Conservation (phyloP, 1,140 invertebrate species). For the Chrysopa pallens region DNA sequence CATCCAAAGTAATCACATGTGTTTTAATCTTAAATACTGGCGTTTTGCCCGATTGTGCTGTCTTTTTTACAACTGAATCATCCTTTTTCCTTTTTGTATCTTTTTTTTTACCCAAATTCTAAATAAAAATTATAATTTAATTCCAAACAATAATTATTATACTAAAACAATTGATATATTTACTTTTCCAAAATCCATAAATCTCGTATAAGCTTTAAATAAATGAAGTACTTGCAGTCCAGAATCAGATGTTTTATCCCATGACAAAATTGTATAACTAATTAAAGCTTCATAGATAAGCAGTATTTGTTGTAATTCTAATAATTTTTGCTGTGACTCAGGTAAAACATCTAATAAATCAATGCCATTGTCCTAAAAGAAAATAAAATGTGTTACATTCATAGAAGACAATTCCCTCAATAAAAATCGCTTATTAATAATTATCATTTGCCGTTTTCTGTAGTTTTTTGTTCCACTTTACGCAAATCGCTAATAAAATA, state of each 20-base stretch:
- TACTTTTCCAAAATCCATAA: conserved; percentile 27
- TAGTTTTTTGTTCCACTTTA: no score
- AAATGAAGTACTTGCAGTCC: conserved; percentile 21
- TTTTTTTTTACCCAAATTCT: conserved; percentile 16
- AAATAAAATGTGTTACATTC: background rate
- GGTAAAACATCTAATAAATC: conserved; percentile 24
- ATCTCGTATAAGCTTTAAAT: conserved; percentile 23
- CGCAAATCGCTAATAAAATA: no score
- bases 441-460: no score
- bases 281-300: conserved; percentile 30
- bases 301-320: conserved; percentile 23
- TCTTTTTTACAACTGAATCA: conserved; percentile 16
- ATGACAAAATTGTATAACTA: conserved; percentile 24
- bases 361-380: conserved; percentile 25
- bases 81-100: conserved; percentile 22
- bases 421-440: no score
- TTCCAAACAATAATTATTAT: background rate
- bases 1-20: no score
- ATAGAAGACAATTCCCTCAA: no score
- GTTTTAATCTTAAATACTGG: background rate
- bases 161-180: background rate
- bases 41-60: conserved; percentile 18
- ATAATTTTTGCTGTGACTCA: conserved; percentile 25
- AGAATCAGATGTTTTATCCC: conserved; percentile 14
- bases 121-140: conserved; percentile 1